Evolutionary conservation across 2,888 invertebrate genomes (phyloP).

Genomic region (Cataglyphis livida): DNA sequence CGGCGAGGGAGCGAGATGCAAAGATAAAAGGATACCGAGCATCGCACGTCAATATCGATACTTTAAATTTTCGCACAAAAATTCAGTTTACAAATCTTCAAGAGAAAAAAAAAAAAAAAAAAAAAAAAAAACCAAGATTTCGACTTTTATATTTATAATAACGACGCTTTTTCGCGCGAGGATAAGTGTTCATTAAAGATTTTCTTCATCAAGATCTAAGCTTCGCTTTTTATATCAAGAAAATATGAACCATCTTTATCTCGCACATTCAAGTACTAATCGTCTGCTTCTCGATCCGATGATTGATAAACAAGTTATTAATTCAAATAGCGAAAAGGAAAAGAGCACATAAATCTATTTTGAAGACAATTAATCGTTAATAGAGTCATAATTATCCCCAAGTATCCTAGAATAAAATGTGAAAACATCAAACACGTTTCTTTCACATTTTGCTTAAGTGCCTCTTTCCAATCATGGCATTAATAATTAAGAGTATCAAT

Average conservation of each 20-base stretch:
- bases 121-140: constrained; percentile 3
- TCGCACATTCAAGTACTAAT: neutral
- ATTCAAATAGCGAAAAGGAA: constrained; percentile 3
- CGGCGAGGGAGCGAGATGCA: constrained; percentile 42
- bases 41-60: neutral
- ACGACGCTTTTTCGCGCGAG: neutral
- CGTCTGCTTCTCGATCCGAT: constrained; percentile 23
- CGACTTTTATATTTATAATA: neutral
- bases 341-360: constrained; percentile 19
- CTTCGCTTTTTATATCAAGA: neutral
- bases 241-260: neutral
- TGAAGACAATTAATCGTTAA: constrained; percentile 35
- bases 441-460: neutral
- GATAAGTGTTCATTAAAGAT: neutral
- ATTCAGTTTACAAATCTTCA: neutral
- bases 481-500: constrained; percentile 5
- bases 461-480: neutral
- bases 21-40: neutral
- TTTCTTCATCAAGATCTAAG: neutral
- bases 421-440: constrained; percentile 9
- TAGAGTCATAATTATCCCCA: constrained; percentile 1
- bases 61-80: neutral
- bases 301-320: constrained; percentile 39
- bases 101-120: neutral
- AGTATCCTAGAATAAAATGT: constrained; percentile 16